phyloP scores from a whole-genome alignment of 92 coral and sea anemone species.

The Epizoanthus rinbou region DNA sequence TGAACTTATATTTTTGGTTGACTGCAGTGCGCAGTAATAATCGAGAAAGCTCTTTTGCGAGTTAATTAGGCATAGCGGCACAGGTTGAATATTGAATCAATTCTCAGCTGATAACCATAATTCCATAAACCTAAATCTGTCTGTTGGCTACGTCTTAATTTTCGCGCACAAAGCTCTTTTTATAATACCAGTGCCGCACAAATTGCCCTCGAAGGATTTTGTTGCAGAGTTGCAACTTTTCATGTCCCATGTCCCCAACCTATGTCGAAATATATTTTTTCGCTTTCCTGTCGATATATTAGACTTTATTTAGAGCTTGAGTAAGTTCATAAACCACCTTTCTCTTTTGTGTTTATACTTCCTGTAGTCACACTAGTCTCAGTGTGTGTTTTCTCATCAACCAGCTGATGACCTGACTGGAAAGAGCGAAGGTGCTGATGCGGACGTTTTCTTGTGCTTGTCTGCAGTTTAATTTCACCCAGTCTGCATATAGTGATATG shows the following conservation, averaged over 20 bases:
- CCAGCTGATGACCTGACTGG: neutral
- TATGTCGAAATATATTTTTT: neutral
- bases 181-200: neutral
- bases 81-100: conserved; percentile 24
- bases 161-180: neutral
- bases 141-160: neutral
- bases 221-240: neutral
- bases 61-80: conserved; percentile 40
- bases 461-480: neutral
- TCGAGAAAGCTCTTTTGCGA: conserved; percentile 28
- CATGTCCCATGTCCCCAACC: neutral
- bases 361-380: neutral
- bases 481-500: neutral
- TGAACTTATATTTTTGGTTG: conserved; percentile 3
- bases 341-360: neutral
- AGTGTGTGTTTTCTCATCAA: no score
- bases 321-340: neutral
- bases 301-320: neutral
- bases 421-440: conserved; percentile 16
- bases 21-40: conserved; percentile 9
- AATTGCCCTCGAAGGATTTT: neutral
- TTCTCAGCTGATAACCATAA: conserved; percentile 7
- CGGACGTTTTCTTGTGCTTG: neutral
- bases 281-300: neutral
- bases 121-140: conserved; percentile 28